phyloP scores from a whole-genome alignment of 2,888 invertebrate species.

The Teleiodes luculella region DNA sequence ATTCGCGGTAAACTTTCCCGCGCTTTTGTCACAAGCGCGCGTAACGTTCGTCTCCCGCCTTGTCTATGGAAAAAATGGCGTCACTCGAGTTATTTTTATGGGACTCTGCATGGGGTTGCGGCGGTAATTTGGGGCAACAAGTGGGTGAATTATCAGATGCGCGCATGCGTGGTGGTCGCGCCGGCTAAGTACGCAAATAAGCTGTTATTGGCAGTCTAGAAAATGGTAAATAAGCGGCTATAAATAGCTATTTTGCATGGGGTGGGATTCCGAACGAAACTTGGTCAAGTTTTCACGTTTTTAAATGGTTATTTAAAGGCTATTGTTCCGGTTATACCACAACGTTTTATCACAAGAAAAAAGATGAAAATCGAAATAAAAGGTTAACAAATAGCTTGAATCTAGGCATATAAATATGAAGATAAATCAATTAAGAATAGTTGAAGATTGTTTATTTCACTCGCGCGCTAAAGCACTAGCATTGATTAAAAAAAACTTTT shows the following conservation, averaged over 20 bases:
- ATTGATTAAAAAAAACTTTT: not conserved
- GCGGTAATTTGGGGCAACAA: conserved; percentile 70
- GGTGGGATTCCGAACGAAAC: conserved; percentile 27
- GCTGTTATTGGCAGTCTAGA: conserved; percentile 43
- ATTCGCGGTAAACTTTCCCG: conserved; percentile 33
- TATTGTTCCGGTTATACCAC: too few relatives aligned
- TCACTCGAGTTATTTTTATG: conserved; percentile 55
- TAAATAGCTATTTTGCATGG: conserved; percentile 56
- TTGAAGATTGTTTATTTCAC: too few relatives aligned
- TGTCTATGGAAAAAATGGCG: conserved; percentile 61
- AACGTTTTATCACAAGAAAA: too few relatives aligned
- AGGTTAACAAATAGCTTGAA: too few relatives aligned
- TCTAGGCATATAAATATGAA: too few relatives aligned
- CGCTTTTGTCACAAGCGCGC: conserved; percentile 48
- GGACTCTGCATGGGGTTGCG: conserved; percentile 68
- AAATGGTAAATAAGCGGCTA: conserved; percentile 18
- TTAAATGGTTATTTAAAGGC: too few relatives aligned
- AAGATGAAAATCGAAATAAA: too few relatives aligned
- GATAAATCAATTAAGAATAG: too few relatives aligned
- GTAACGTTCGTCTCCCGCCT: conserved; percentile 48
- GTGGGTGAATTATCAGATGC: conserved; percentile 64
- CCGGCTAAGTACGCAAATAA: conserved; percentile 55
- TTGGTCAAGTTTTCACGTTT: too few relatives aligned
- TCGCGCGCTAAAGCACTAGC: too few relatives aligned
- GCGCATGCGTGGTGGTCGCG: conserved; percentile 76